Evolutionary conservation across 2,797 vertebrate genomes (phyloP).

Genomic region (Sebastes itinus): DNA sequence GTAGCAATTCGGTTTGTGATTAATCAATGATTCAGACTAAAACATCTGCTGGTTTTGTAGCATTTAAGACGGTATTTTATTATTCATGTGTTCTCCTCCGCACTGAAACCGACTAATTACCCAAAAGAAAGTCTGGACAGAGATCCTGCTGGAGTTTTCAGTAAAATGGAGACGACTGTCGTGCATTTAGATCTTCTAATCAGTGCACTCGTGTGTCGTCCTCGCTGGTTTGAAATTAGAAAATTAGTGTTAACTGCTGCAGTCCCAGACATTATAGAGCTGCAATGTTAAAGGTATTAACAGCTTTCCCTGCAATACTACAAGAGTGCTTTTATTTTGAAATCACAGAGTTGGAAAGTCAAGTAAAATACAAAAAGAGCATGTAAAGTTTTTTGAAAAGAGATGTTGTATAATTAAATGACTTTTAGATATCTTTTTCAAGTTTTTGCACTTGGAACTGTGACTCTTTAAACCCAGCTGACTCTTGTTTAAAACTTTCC

Average conservation of each 20-base stretch:
- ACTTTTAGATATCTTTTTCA: background rate
- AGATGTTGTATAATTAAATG: background rate
- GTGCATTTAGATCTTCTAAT: conserved; percentile 58
- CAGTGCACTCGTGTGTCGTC: conserved; percentile 11
- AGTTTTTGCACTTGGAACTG: background rate
- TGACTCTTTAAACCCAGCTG: background rate
- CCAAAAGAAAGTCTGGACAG: conserved; percentile 35
- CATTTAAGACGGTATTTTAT: conserved; percentile 49
- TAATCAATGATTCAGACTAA: conserved; percentile 35
- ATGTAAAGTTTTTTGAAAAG: background rate
- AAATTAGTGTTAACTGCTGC: conserved; percentile 23
- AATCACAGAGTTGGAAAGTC: background rate
- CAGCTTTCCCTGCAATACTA: background rate
- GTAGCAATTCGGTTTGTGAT: conserved; percentile 15
- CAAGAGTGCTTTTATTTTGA: background rate
- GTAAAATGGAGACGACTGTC: conserved; percentile 20
- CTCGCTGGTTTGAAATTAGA: conserved; percentile 47
- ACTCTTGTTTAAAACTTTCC: background rate
- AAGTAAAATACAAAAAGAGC: background rate
- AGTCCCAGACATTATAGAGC: conserved; percentile 8
- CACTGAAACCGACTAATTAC: conserved; percentile 44
- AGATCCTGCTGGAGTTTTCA: conserved; percentile 24
- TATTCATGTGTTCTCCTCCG: conserved; percentile 43
- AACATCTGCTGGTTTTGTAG: conserved; percentile 30
- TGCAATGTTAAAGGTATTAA: background rate